Evolutionary conservation across 2,113 vertebrate species (phyloP).

Genomic region (Promerops cafer): DNA sequence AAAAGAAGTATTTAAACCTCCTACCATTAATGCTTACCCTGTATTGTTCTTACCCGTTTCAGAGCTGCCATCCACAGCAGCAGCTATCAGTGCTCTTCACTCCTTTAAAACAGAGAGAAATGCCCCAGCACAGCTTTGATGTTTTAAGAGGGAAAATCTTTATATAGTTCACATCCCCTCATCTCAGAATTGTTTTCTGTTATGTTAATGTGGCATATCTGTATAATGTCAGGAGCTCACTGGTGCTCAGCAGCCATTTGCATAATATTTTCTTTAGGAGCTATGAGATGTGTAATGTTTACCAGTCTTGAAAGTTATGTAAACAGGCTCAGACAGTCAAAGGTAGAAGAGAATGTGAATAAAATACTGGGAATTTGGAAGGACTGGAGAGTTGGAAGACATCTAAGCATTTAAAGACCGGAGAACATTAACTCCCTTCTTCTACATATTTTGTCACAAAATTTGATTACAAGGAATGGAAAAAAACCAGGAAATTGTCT

Average conservation of each 20-base stretch:
- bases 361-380: not conserved
- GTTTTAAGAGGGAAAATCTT: not conserved
- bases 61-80: not conserved
- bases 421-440: not conserved
- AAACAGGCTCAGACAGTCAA: not conserved
- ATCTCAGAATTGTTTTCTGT: not conserved
- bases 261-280: slow-evolving; percentile 5
- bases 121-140: not conserved
- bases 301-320: not conserved
- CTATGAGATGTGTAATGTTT: not conserved
- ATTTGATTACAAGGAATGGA: not conserved
- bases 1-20: not conserved
- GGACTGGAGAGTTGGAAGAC: not conserved
- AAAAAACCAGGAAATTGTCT: not conserved
- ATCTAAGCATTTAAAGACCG: not conserved
- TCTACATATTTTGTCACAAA: not conserved
- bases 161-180: not conserved
- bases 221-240: not conserved
- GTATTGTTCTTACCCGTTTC: not conserved
- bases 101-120: not conserved
- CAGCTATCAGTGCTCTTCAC: not conserved
- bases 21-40: not conserved
- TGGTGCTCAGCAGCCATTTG: not conserved
- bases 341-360: not conserved
- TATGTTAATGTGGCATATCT: slow-evolving; percentile 7